Conservation (phyloP, 2,113 vertebrate species). For the Collichthys lucidus region DNA sequence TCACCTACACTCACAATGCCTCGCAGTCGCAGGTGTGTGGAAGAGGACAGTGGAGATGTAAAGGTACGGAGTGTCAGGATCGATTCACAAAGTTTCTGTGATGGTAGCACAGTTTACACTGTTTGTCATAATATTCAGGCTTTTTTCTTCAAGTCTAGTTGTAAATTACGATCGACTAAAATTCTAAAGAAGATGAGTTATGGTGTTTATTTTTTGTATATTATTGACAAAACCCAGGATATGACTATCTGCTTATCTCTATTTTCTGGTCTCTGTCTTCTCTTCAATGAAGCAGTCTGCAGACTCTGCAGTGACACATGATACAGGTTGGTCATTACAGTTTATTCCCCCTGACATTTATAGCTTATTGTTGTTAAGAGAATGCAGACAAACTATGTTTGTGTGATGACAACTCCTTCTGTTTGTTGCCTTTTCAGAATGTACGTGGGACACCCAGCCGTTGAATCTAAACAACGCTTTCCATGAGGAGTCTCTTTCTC, state of each 20-base stretch:
- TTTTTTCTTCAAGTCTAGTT: not conserved
- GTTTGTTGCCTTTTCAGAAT: conserved; percentile 51
- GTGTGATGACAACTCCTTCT: not conserved
- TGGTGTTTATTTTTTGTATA: not conserved
- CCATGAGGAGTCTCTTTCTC: conserved; percentile 53
- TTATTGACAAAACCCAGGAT: not conserved
- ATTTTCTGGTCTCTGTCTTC: conserved; percentile 62
- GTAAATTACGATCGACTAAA: not conserved
- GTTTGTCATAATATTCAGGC: not conserved
- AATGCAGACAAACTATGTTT: not conserved
- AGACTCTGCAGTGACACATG: not conserved
- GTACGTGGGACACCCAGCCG: conserved; percentile 12
- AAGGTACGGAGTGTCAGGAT: conserved; percentile 40
- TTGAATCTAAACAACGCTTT: conserved; percentile 68
- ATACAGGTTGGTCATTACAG: conserved; percentile 59
- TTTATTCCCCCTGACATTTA: not conserved
- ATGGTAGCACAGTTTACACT: not conserved
- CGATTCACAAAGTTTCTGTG: not conserved
- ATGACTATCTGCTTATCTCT: conserved; percentile 4
- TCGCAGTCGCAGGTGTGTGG: conserved; percentile 5
- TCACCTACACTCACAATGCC: conserved; percentile 52
- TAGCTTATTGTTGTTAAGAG: not conserved
- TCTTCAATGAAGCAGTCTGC: conserved; percentile 61
- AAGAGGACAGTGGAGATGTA: not conserved
- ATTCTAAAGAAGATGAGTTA: not conserved